Conservation (phyloP, 2,888 invertebrate species). For the Ophonus ardosiacus region DNA sequence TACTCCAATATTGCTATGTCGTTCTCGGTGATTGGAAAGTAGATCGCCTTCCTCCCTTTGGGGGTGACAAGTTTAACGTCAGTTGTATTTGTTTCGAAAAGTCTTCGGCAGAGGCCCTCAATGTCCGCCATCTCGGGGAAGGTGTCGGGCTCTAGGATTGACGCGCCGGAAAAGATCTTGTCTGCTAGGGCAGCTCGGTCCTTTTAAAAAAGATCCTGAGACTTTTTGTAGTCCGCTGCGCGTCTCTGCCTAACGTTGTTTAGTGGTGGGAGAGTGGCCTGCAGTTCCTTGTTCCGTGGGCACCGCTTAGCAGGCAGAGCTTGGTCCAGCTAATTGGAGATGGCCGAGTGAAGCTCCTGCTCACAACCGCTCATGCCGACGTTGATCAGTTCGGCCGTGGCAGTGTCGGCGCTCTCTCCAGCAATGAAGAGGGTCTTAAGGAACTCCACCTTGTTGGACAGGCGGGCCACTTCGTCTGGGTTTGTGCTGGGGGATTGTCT, state of each 20-base stretch:
- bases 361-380: neutral
- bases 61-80: neutral
- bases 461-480: neutral
- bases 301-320: neutral
- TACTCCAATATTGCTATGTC: neutral
- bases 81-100: neutral
- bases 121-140: neutral
- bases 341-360: neutral
- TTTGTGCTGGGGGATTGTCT: neutral
- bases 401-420: neutral
- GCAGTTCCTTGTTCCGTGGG: neutral
- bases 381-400: neutral
- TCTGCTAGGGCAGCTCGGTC: neutral
- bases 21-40: neutral
- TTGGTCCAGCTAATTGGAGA: neutral
- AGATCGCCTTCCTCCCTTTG: neutral
- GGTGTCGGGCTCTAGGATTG: neutral
- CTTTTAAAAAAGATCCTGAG: neutral
- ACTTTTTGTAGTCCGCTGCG: slow-evolving; percentile 5
- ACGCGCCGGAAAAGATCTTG: neutral
- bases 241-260: neutral
- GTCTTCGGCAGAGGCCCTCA: neutral
- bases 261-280: neutral
- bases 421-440: neutral
- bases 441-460: neutral